Conservation (phyloP, 2,797 vertebrate species). For the Diceros bicornis region DNA sequence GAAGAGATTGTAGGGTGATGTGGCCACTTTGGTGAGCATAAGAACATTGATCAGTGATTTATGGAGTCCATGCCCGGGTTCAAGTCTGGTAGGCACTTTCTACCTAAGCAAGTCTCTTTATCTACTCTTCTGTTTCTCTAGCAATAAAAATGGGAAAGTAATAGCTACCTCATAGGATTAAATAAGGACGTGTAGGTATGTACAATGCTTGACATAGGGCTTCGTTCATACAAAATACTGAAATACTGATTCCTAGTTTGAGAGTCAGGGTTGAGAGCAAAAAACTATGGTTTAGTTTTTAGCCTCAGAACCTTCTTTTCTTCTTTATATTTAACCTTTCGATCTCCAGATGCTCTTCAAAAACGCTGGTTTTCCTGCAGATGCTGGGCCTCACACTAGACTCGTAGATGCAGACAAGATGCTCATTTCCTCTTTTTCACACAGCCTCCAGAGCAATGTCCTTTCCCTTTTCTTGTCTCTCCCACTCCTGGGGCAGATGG, state of each 20-base stretch:
- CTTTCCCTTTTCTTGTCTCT: background rate
- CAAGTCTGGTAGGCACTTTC: background rate
- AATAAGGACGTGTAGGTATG: background rate
- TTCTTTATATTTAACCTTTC: conserved; percentile 13
- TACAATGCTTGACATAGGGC: background rate
- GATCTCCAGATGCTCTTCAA: background rate
- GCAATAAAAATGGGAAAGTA: background rate
- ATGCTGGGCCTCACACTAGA: background rate
- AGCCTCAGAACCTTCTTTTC: background rate
- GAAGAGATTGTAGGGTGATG: background rate
- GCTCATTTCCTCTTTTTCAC: background rate
- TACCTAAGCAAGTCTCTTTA: background rate
- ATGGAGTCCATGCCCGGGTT: background rate
- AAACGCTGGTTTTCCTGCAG: conserved; percentile 6
- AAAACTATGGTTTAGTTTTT: background rate
- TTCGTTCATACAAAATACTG: background rate
- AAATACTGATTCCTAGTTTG: background rate
- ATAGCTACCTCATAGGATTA: background rate
- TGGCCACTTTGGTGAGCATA: background rate
- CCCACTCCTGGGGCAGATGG: background rate
- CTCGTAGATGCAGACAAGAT: background rate
- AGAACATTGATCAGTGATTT: background rate
- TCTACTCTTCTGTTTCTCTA: background rate
- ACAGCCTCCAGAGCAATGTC: background rate
- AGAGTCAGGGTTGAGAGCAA: background rate